These are phyloP conservation scores for Papilio aristodemus DNA, from an alignment of 1,140 invertebrate species.

Conservation along the genomic window DNA sequence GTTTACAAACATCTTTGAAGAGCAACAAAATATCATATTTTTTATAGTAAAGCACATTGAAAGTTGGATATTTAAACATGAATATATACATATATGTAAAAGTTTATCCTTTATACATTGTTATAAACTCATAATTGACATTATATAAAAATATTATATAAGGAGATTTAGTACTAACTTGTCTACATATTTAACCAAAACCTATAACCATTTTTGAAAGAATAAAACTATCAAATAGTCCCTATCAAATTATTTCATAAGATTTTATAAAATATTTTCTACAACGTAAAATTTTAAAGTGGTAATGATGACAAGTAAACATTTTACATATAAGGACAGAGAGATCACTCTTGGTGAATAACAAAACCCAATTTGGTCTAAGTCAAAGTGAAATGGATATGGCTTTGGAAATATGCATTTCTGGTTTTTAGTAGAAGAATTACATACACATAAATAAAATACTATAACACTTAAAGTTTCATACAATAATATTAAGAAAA, in stretches of 20 bases:
- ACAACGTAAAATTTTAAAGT: neutral
- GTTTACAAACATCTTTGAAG: neutral
- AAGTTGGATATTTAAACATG: neutral
- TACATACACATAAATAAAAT: slow-evolving; percentile 2
- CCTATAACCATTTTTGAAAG: neutral
- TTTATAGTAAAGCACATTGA: neutral
- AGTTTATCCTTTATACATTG: neutral
- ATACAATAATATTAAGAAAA: slow-evolving; percentile 3
- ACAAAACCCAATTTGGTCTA: neutral
- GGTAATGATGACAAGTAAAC: neutral
- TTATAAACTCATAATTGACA: neutral
- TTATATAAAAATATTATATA: neutral
- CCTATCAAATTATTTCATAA: neutral
- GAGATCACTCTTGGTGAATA: no score
- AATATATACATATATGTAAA: neutral
- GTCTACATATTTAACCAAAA: neutral
- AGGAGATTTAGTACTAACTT: neutral
- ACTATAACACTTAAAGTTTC: slow-evolving; percentile 7
- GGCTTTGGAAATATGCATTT: neutral
- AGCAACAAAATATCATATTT: neutral
- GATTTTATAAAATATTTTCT: neutral
- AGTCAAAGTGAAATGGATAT: neutral
- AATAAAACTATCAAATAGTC: neutral
- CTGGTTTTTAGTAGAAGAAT: neutral
- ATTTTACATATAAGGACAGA: no score